Base-by-base conservation (phyloP, 2,797 vertebrate species). In the Notolepis coatsorum region DNA sequence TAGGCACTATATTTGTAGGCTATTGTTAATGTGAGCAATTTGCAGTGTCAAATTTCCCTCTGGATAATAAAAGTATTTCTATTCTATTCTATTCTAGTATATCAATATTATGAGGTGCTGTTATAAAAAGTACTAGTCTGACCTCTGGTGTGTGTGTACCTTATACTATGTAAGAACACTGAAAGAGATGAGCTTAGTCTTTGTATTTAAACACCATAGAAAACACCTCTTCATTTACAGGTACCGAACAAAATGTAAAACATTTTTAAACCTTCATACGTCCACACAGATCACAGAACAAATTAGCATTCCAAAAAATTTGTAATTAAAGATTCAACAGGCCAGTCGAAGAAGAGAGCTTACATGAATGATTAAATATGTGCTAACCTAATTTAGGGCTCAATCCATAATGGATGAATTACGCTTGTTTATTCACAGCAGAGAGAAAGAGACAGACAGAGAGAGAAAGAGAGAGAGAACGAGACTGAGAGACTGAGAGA, bases 301-400 rank as follows among this genome's bases (percentile, higher is more conserved):
- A 79, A 81, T 89, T 78, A 81, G 62, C 79, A 80, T 81, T 71
- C 81, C 77, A 46, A 79, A 75, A 86, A n/a, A 84, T 63, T 69
- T 31, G 33, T 45, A 71, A 74, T 88, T 64, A 84, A 87, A 82
- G 70, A 88, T 88, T 87, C 72, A 87, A 61, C 59, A 78, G 79
- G 73, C 74, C 68, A 79, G 75, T 76, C 73, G 69, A 82, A 84
- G 75, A 77, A 81, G 78, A 74, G 78, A 79, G 81, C 66, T 80
- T 71, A 72, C 80, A 90, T 87, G 59, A 90, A 90, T 89, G 71
- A 88, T 88, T 88, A 50, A 90, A 82, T 79, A 87, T 78, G 73
- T 69, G 39, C 82, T 80, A 84, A 82, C 84, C 87, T 82, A 90
- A 86, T 88, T 89, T 84, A 73, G 75, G 56, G 63, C 63, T 57